Evolutionary conservation across 2,888 invertebrate genomes (phyloP).

Genomic region (Harpagoxenus sublaevis): DNA sequence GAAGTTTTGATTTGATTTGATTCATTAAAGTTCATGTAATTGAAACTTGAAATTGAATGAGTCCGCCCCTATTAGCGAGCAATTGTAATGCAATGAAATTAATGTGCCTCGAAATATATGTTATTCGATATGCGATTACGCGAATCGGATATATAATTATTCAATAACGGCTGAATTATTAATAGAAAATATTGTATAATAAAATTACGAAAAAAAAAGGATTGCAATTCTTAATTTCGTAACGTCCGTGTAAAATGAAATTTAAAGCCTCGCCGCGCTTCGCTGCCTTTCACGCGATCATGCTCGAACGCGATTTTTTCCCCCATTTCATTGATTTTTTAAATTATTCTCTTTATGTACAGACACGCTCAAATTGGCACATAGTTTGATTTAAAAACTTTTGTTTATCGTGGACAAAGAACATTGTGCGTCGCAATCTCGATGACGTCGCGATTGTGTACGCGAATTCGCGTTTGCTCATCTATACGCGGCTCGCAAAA

Average conservation of each 20-base stretch:
- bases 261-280: background rate
- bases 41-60: constrained; percentile 52
- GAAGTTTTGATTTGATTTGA: constrained; percentile 39
- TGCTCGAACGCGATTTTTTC: background rate
- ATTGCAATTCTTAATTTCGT: background rate
- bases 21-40: constrained; percentile 48
- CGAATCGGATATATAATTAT: constrained; percentile 49
- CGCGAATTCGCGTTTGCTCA: background rate
- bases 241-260: background rate
- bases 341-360: constrained; percentile 26
- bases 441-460: constrained; percentile 6
- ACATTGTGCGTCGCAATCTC: constrained; percentile 25
- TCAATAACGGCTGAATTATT: constrained; percentile 42
- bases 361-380: constrained; percentile 7
- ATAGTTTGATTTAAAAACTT: constrained; percentile 25
- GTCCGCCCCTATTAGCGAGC: constrained; percentile 23
- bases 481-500: constrained; percentile 57
- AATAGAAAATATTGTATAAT: constrained; percentile 22
- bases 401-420: constrained; percentile 35
- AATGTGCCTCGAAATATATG: constrained; percentile 52
- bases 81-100: constrained; percentile 51
- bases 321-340: constrained; percentile 22
- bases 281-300: background rate
- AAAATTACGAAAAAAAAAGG: background rate
- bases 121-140: constrained; percentile 51